These are phyloP conservation scores for Drosophila niveifrons DNA, from an alignment of 2,888 invertebrate species.

Conservation along the genomic window DNA sequence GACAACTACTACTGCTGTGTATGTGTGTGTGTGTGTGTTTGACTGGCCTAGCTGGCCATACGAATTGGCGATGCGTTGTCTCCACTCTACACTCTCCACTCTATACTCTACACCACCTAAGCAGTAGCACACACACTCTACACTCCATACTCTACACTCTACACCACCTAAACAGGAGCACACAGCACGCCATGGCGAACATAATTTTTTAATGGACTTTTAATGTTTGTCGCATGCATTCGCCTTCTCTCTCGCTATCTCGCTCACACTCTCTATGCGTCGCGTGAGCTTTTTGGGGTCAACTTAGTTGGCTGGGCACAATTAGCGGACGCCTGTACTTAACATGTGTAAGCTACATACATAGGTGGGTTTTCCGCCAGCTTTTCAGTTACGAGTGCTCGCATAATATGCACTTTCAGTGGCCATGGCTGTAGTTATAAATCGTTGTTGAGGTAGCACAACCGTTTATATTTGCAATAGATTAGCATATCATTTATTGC, in stretches of 20 bases:
- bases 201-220: conserved; percentile 82
- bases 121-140: conserved; percentile 47
- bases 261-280: not conserved
- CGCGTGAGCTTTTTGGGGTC: conserved; percentile 71
- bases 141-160: too few relatives aligned
- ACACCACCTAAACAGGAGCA: conserved; percentile 61
- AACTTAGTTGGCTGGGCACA: conserved; percentile 57
- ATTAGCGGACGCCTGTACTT: conserved; percentile 64
- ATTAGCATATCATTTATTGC: conserved; percentile 24
- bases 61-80: conserved; percentile 31
- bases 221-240: conserved; percentile 75
- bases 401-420: not conserved
- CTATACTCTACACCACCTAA: conserved; percentile 41
- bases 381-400: not conserved
- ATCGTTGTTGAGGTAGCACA: not conserved
- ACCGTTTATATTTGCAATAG: conserved; percentile 11
- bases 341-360: conserved; percentile 66
- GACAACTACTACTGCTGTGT: not conserved
- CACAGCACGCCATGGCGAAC: conserved; percentile 55
- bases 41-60: conserved; percentile 33
- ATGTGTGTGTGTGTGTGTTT: not conserved
- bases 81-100: too few relatives aligned
- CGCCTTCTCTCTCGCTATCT: too few relatives aligned
- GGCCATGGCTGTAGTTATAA: not conserved
- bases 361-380: conserved; percentile 43